Evolutionary conservation across 2,113 vertebrate species (phyloP), one percentile per base, ranked within the genome.

Genomic region (Catharus bicknelli): DNA sequence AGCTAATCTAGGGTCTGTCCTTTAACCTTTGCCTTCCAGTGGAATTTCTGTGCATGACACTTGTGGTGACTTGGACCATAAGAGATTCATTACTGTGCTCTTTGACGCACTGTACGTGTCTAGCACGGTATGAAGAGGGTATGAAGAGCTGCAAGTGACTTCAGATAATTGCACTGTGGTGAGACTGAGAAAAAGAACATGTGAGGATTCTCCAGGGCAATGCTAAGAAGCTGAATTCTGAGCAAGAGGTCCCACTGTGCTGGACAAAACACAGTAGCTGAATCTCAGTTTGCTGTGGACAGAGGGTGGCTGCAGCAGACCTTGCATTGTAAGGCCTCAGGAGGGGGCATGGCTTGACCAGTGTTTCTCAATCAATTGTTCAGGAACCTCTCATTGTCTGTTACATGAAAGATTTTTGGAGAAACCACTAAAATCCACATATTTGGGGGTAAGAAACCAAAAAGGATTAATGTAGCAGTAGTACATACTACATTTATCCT

Each of bases 381-480:
- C 32, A 7, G 11, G 5, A 58, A 29, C 34, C 23, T 63, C 34
- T 59, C 22, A 22, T 45, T 73, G 69, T 72, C 64, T 2, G 0
- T 83, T 67, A 40, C 21, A 64, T 69, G 25, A 80, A 70, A 80
- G 10, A 17, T 62, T 54, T 51, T 29, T 3, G 3, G 10, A 48
- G 78, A 74, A 14, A 0, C 3, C 11, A 20, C 8, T 23, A 5
- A 67, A 57, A 62, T 55, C 63, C 25, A 45, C 1, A 0, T 57
- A 10, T 76, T 67, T 77, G 43, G 54, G 34, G 26, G 3, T 45
- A 84, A 63, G 66, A 34, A 74, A 82, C 17, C 16, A 69, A 73
- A 77, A 70, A 55, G 23, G 34, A 36, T 18, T 54, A 47, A 58
- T 70, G 32, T 6, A 69, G 45, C 16, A n/a, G 7, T 40, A 57